Base-by-base conservation (phyloP, 2,113 vertebrate species). In the Falcunculus frontatus region DNA sequence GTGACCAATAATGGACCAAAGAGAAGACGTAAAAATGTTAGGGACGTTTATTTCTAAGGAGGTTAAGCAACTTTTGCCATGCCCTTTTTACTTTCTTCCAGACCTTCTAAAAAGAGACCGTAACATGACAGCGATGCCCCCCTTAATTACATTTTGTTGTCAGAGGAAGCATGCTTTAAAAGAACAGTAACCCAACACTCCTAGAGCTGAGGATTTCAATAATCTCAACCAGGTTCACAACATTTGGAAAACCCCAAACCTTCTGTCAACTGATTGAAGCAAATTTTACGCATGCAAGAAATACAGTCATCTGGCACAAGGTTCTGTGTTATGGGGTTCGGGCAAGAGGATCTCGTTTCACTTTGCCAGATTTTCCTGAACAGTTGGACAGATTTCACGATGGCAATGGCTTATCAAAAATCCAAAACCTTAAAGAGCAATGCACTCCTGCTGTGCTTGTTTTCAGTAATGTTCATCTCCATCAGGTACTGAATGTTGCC, bases 141-240 rank as follows among this genome's bases (percentile, higher is more conserved):
- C 69, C 41, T 97, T 97, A 97, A 97, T 97, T 97, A 93, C 95
- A 93, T 95, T 97, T 94, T 85, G 95, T 97, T 97, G 97, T 97
- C 96, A 95, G 94, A 97, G 96, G 96, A 97, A 97, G 93, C 89
- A 90, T 77, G 92, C 92, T 96, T 93, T 94, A 96, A 93, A 94
- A 93, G 95, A 94, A 92, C 83, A 94, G 96, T 95, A 97, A 97
- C 95, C 84, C 46, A 94, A 96, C 94, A 90, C 95, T 90, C 70
- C 69, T 94, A 37, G 50, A 86, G 79, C 32, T 69, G 87, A 86
- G 86, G 90, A 93, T 93, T 96, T 89, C 87, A 76, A 87, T 97
- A 95, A 94, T 96, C 65, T 97, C 87, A 92, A 94, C 96, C 96
- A 97, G 93, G 95, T 95, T 96, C 95, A 70, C 59, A 88, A 76